Conservation (phyloP, 2,797 vertebrate species). For the Anisognathus igniventris region DNA sequence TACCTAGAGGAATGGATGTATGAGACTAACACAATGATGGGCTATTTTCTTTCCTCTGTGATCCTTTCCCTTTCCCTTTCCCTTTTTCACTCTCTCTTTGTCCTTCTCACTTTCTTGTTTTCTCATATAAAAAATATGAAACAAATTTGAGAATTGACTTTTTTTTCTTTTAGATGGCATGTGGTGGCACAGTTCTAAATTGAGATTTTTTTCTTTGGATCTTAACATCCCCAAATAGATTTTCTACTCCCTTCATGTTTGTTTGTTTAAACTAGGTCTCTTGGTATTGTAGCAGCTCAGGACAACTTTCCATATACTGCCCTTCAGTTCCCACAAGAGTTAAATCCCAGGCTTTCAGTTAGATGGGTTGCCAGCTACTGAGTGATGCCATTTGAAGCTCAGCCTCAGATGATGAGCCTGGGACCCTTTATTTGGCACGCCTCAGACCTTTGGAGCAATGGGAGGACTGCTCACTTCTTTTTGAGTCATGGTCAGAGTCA, state of each 20-base stretch:
- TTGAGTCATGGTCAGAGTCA: constrained; percentile 39
- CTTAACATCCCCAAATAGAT: constrained; percentile 31
- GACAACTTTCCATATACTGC: constrained; percentile 52
- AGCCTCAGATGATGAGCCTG: constrained; percentile 62
- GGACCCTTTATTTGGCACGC: constrained; percentile 61
- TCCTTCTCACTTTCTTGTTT: background rate
- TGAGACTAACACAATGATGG: background rate
- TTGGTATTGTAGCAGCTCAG: constrained; percentile 31
- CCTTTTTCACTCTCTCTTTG: background rate
- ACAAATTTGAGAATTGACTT: background rate
- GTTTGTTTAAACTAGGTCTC: constrained; percentile 57
- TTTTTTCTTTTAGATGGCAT: background rate
- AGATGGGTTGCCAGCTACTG: constrained; percentile 30
- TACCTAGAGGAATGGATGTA: background rate
- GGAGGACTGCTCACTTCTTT: constrained; percentile 30
- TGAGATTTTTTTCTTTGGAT: constrained; percentile 21
- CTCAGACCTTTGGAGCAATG: constrained; percentile 43
- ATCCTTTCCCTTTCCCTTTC: too few relatives aligned
- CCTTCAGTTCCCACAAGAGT: constrained; percentile 16
- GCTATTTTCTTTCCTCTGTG: background rate
- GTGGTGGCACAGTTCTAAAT: constrained; percentile 16
- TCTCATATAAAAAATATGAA: background rate
- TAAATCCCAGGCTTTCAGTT: constrained; percentile 31
- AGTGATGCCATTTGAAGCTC: constrained; percentile 66
- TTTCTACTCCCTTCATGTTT: background rate